Conservation (phyloP, 2,888 invertebrate genomes). For the Heliconius cydno region DNA sequence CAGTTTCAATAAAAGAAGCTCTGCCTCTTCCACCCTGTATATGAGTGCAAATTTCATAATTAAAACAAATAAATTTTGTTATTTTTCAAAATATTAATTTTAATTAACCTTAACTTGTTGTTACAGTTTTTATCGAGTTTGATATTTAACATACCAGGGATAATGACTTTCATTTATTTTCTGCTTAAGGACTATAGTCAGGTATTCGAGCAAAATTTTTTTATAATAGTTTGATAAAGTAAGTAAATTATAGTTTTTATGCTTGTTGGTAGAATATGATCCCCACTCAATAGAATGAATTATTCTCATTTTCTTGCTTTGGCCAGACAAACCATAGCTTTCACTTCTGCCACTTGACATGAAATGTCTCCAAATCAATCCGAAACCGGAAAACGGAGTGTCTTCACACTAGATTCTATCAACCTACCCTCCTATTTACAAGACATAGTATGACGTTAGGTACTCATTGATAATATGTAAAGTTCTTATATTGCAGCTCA, state of each 20-base stretch:
- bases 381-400: not conserved
- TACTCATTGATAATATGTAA: not conserved
- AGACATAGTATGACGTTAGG: too few species aligned
- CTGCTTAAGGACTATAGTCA: not conserved
- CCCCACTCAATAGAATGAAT: not conserved
- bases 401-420: too few species aligned
- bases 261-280: not conserved
- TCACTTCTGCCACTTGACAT: not conserved
- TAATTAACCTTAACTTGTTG: not conserved
- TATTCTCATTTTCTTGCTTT: not conserved
- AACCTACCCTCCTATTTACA: too few species aligned
- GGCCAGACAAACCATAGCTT: not conserved
- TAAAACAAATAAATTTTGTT: too few species aligned
- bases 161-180: slow-evolving; percentile 6
- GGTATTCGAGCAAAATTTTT: not conserved
- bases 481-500: not conserved
- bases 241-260: too few species aligned
- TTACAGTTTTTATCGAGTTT: slow-evolving; percentile 8
- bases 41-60: not conserved
- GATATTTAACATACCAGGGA: not conserved
- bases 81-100: too few species aligned
- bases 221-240: too few species aligned
- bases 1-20: too few species aligned
- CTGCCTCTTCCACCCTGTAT: not conserved
- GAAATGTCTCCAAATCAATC: not conserved